Base-by-base conservation (phyloP, 23 tunicate species). In the Aplidium turbinatum region DNA sequence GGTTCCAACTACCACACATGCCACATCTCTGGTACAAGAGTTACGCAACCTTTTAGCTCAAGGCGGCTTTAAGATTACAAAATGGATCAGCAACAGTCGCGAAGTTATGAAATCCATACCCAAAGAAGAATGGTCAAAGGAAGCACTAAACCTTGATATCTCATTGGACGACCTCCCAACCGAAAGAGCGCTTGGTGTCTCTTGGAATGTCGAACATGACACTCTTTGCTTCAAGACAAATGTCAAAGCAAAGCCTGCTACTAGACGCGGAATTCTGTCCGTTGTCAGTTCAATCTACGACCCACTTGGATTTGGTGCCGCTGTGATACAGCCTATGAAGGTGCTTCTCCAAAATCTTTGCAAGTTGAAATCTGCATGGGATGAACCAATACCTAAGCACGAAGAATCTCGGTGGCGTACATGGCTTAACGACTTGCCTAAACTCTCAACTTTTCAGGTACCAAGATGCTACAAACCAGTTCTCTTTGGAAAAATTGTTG, bases 181-280 rank as follows among this genome's bases (percentile, higher is more conserved):
- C 0, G 82, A 83, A 68, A 16, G 77, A 18, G 76, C 82, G 13
- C 57, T 83, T 25, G 89, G 89, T 13, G 46, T 83, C 18, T 26
- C 31, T 31, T 83, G 82, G 89, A 35, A 66, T 60, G 70, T 78
- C 0, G 77, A 83, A 76, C 65, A 33, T 11, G 89, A 83, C 58
- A 53, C 75, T 4, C 39, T 83, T 32, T 38, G 68, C 38, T 75
- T 83, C 28, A 65, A 29, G 72, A 23, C 22, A 7, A 35, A 35
- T 18, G 32, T 18, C 26, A 21, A 35, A 35, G 5, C 28, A 11
- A 65, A 65, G 31, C 28, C 72, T 2, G 50, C 50, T 2, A 65
- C 72, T 18, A 26, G 50, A 19, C n/a, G 72, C 16, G 72, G 72
- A 48, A 65, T 65, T 21, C 74, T 83, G 18, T 64, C 89, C 0